Evolutionary conservation across 2,888 invertebrate genomes (phyloP).

Genomic region (Dolichomitus sp.): DNA sequence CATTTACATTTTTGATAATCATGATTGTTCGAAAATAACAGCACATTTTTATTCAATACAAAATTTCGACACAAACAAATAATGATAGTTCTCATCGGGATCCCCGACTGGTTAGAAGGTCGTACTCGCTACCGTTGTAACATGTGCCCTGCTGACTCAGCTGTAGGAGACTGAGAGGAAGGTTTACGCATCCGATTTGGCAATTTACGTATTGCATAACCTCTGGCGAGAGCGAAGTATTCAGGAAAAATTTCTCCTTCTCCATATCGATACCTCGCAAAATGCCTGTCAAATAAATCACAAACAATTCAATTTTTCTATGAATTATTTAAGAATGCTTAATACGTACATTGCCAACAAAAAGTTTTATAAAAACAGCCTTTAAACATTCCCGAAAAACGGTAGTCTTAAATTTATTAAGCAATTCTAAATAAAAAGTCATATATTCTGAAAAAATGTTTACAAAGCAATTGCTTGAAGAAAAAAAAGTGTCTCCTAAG

Average conservation of each 20-base stretch:
- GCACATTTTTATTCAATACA: too few relatives aligned
- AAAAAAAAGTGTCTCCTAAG: too few relatives aligned
- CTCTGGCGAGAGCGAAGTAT: slow-evolving; percentile 88
- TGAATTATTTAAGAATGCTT: not conserved
- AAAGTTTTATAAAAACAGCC: too few relatives aligned
- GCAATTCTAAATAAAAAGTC: too few relatives aligned
- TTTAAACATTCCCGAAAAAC: too few relatives aligned
- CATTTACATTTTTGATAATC: too few relatives aligned
- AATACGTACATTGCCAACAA: not conserved
- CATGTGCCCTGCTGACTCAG: slow-evolving; percentile 71
- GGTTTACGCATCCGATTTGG: slow-evolving; percentile 78
- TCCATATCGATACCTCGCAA: slow-evolving; percentile 90
- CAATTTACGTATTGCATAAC: slow-evolving; percentile 82
- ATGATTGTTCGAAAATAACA: too few relatives aligned
- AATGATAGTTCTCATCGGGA: slow-evolving; percentile 75
- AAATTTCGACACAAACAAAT: too few relatives aligned
- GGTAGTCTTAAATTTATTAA: too few relatives aligned
- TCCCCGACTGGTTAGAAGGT: slow-evolving; percentile 80
- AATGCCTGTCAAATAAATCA: slow-evolving; percentile 90
- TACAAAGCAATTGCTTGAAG: too few relatives aligned
- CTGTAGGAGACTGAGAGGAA: slow-evolving; percentile 76
- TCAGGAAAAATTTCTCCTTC: slow-evolving; percentile 88
- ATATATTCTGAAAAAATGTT: too few relatives aligned
- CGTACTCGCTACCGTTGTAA: slow-evolving; percentile 73
- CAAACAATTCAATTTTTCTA: not conserved